Evolutionary conservation across 1,140 invertebrate species (phyloP), one percentile per base, ranked within the genome.

Genomic region (Macrobrachium nipponense): DNA sequence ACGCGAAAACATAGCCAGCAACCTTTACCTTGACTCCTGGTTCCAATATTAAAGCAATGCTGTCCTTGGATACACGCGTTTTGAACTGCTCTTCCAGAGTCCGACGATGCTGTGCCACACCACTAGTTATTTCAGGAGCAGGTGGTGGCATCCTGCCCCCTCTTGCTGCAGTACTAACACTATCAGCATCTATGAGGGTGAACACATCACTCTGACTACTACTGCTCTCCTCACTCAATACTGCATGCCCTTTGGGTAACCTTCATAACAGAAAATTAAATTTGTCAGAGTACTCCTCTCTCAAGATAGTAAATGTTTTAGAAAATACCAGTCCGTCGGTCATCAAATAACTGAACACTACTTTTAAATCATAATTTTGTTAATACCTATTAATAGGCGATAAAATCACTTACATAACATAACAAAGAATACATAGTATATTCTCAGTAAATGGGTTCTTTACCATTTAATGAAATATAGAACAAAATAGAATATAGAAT

Each of bases 21-120:
- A 7, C 89, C 82, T 91, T 90, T 18, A 92, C 90, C 89, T 92
- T 93, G 76, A 90, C 91, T 18, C 91, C 91, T 12, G 92, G 92
- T 76, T 92, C 91, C 70, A 94, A 89, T 58, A 93, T 82, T 80
- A 93, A 90, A 44, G 93, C 91, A 51, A 93, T 90, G 44, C 92
- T 87, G 61, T 89, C 87, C 60, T 89, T 88, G 15, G 86, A 82
- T 18, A 89, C 86, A 10, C 86, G 66, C 2, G 80, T 87, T 73
- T 89, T 88, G 59, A 88, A 88, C 18, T 88, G 87, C 23, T 83
- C 81, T 64, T 88, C 87, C 15, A 88, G 60, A 15, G 77, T 75
- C 15, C 82, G 68, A 2, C 87, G 76, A 61, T 88, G 81, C n/a
- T 84, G 87, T 18, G 68, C 82, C 59, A 84, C 60, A 20, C 76